These are phyloP conservation scores for Drosophila histrio DNA, from an alignment of 2,888 invertebrate species.

Conservation along the genomic window DNA sequence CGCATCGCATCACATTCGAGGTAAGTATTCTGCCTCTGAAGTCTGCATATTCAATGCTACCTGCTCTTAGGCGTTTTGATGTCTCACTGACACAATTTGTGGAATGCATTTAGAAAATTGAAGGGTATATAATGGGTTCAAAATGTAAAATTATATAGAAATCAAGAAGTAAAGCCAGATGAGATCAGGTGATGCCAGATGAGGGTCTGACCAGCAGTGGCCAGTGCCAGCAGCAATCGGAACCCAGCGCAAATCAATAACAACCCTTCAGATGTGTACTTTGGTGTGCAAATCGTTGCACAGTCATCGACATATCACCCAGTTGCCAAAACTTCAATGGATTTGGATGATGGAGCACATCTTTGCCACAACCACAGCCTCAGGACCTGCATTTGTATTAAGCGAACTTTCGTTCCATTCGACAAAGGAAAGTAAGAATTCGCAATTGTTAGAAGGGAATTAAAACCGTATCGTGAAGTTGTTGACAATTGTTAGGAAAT, in stretches of 20 bases:
- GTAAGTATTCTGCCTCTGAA: constrained; percentile 4
- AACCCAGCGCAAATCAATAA: constrained; percentile 19
- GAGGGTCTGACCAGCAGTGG: constrained; percentile 27
- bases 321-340: too few species aligned
- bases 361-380: background rate
- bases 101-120: too few species aligned
- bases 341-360: constrained; percentile 8
- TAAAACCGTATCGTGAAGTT: background rate
- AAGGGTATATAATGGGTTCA: too few species aligned
- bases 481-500: background rate
- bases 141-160: too few species aligned
- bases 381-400: constrained; percentile 6
- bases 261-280: constrained; percentile 18
- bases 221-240: background rate
- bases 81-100: background rate
- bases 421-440: background rate
- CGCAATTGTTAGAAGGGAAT: background rate
- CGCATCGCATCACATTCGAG: constrained; percentile 44
- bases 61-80: background rate
- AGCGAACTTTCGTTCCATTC: background rate
- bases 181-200: constrained; percentile 13
- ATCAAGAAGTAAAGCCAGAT: constrained; percentile 22
- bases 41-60: constrained; percentile 52
- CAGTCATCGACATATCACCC: constrained; percentile 33
- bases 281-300: constrained; percentile 55